phyloP scores from a whole-genome alignment of 2,113 vertebrate genomes.

The Eupsittula cactorum region DNA sequence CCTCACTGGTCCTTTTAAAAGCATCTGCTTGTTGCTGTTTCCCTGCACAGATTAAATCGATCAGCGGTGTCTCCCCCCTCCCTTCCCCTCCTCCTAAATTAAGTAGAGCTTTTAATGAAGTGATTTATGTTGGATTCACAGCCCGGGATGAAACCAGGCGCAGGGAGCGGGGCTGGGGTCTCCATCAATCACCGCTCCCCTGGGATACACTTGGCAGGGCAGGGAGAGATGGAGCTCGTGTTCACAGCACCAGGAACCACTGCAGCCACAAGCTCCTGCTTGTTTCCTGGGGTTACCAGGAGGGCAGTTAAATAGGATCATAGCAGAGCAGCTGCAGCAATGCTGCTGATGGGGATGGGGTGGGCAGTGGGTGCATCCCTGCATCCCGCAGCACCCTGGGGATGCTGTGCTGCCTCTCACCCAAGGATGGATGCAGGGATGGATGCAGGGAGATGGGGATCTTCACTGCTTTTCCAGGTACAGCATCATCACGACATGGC shows the following conservation, averaged over 20 bases:
- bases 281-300: slow-evolving; percentile 67
- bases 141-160: background rate
- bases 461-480: accelerated
- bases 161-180: background rate
- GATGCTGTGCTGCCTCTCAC: background rate
- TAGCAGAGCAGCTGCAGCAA: slow-evolving; percentile 65
- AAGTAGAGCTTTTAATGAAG: slow-evolving; percentile 68
- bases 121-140: slow-evolving; percentile 33
- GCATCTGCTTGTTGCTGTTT: slow-evolving; percentile 31
- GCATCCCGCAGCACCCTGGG: accelerated
- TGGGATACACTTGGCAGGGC: slow-evolving; percentile 14
- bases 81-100: background rate
- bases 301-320: slow-evolving; percentile 81
- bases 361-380: background rate
- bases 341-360: background rate
- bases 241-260: slow-evolving; percentile 58
- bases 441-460: background rate
- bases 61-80: background rate
- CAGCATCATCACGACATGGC: accelerated
- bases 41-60: slow-evolving; percentile 52
- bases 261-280: slow-evolving; percentile 46
- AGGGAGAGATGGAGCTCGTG: slow-evolving; percentile 32
- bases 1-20: background rate
- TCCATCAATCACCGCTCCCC: slow-evolving; percentile 15
- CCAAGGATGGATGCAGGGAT: too few relatives aligned